Percentiles rank a stretch among this genome's conserved stretches.
Evolutionary conservation across 2,888 invertebrate genomes (phyloP).

Genomic region (Strigamia crassipes): DNA sequence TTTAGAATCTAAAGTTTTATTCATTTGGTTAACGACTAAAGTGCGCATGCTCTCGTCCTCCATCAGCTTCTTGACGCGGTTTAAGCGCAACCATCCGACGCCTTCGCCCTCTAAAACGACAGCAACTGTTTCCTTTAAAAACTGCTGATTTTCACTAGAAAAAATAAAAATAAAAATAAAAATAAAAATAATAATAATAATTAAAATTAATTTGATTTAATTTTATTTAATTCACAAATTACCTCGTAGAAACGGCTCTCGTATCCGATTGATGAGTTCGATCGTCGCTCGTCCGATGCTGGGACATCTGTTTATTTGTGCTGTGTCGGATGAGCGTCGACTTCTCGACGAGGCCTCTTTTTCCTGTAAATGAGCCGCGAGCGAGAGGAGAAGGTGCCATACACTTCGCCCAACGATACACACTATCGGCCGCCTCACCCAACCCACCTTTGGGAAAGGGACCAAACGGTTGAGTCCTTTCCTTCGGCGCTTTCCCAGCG

Average conservation of each 20-base stretch:
- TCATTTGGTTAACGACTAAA: conserved; percentile 91
- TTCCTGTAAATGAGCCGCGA: conserved; percentile 56
- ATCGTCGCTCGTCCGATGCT: conserved; percentile 19
- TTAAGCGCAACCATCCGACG: conserved; percentile 94
- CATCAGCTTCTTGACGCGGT: conserved; percentile 91
- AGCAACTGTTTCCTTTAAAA: conserved; percentile 85
- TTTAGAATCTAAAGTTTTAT: conserved; percentile 88
- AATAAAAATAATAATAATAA: too few species aligned
- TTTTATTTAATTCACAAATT: too few species aligned
- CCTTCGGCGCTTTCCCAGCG: conserved; percentile 48
- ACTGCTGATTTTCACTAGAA: conserved; percentile 82
- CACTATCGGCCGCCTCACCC: conserved; percentile 13
- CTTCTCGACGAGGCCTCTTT: conserved; percentile 83
- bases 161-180: neutral
- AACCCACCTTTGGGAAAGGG: conserved; percentile 72
- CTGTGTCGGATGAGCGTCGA: conserved; percentile 86
- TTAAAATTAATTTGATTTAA: too few species aligned
- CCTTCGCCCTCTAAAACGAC: conserved; percentile 89
- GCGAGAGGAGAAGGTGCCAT: neutral
- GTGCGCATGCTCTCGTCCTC: conserved; percentile 98
- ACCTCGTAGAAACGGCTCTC: conserved; percentile 51
- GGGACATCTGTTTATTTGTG: conserved; percentile 59
- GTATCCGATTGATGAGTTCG: conserved; percentile 50
- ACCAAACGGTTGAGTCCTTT: conserved; percentile 65
- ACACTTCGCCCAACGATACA: conserved; percentile 14